Percentiles rank a stretch among this genome's conserved stretches.
Evolutionary conservation across 2,113 vertebrate species (phyloP).

Genomic region (Elgaria multicarinata): DNA sequence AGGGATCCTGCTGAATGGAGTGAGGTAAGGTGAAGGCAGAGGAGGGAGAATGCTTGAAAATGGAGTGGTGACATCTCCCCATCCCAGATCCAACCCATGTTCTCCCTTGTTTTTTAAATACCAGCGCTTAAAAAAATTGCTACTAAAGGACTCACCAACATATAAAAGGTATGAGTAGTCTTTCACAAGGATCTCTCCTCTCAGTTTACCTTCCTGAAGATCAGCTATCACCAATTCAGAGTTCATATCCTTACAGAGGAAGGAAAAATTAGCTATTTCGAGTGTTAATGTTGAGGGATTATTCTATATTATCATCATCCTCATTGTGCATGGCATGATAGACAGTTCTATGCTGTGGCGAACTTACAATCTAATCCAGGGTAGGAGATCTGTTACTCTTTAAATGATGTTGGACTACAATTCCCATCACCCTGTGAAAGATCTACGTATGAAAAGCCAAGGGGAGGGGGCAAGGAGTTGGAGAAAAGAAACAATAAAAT

Average conservation of each 20-base stretch:
- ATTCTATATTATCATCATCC: background rate
- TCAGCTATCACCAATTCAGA: constrained; percentile 85
- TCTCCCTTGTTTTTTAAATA: background rate
- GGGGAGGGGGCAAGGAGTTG: too few relatives aligned
- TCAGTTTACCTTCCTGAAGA: constrained; percentile 78
- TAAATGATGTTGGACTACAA: background rate
- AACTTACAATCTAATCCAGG: background rate
- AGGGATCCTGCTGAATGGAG: too few relatives aligned
- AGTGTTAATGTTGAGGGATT: background rate
- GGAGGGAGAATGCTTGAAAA: too few relatives aligned
- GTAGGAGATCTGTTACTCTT: background rate
- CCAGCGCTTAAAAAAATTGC: background rate
- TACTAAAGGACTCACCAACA: constrained; percentile 81
- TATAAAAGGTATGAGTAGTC: constrained; percentile 88
- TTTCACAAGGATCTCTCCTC: constrained; percentile 83
- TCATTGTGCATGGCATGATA: background rate
- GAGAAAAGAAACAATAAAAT: too few relatives aligned
- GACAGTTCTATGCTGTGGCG: background rate
- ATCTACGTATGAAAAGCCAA: too few relatives aligned
- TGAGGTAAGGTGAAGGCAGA: too few relatives aligned
- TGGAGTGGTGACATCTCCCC: too few relatives aligned
- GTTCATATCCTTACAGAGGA: constrained; percentile 73
- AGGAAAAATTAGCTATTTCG: constrained; percentile 13
- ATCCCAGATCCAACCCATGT: too few relatives aligned
- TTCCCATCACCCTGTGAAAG: background rate